Percentiles rank a stretch among this genome's conserved stretches.
Conservation (phyloP, 2,797 vertebrate genomes). For the Cephalopachus bancanus region DNA sequence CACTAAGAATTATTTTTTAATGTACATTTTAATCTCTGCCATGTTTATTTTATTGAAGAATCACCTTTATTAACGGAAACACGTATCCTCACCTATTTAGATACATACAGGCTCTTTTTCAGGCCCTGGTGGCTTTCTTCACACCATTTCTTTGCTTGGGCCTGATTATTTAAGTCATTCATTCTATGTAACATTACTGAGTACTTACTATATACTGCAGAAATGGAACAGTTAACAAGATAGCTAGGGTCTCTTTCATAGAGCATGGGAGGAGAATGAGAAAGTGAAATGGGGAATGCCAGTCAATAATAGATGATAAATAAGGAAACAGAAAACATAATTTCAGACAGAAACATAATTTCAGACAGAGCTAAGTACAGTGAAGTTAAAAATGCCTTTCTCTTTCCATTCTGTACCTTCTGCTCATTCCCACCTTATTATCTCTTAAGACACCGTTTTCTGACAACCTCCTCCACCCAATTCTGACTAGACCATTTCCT, state of each 20-base stretch:
- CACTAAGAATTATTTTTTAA: neutral
- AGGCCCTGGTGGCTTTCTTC: neutral
- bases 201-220: neutral
- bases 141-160: neutral
- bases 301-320: neutral
- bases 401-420: neutral
- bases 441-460: neutral
- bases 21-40: neutral
- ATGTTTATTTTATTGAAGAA: conserved; percentile 1
- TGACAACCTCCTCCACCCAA: neutral
- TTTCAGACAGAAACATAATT: too few species aligned
- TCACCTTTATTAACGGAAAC: neutral
- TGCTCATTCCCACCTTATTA: neutral
- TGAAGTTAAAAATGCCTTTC: neutral
- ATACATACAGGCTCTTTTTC: neutral
- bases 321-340: neutral
- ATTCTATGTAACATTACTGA: neutral
- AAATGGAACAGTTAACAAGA: neutral
- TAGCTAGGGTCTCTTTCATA: neutral
- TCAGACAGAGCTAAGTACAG: neutral
- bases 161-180: neutral
- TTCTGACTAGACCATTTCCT: neutral
- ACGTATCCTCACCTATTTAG: neutral
- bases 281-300: neutral
- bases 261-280: too few species aligned